Base-by-base conservation (phyloP, 2,888 invertebrate genomes). In the Prosopocoilus inquinatus region DNA sequence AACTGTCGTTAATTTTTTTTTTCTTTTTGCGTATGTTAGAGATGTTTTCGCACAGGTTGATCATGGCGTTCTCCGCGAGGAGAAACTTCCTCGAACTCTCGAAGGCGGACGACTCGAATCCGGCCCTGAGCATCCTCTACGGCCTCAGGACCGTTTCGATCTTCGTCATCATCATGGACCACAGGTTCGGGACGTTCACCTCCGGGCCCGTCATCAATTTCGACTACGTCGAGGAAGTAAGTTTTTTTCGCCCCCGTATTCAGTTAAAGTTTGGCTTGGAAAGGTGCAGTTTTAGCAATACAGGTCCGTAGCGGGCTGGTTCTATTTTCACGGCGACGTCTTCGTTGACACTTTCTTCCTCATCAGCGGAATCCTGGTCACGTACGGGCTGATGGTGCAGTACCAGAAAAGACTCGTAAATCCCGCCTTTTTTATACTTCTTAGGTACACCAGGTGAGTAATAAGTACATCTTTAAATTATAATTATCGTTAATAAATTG, bases 291-390 rank as follows among this genome's bases (percentile, higher is more conserved):
- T 71, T 44, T 58, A 78, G 78, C 72, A 76, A 70, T 79, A 75
- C 62, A 66, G 76, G 50, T 67, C 76, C 9, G 65, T 71, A 11
- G 66, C 68, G n/a, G 73, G 76, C 2, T 72, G 77, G 56, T 72
- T 84, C 9, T 67, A 84, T 0, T 78, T 85, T 9, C 86, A 86
- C 65, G 81, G 82, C 28, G 86, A 86, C 64, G 71, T 86, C 0
- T 81, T 85, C 41, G 86, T 87, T 33, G 87, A 87, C 64, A 80
- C 84, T 0, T 87, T 86, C 71, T 86, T 86, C 67, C 67, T 84
- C 8, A 64, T 86, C 2, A 84, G 85, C 45, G 86, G 86, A 1
- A 78, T 86, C 50, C 73, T 87, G 4, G 80, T 82, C 0, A 77
- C 80, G 0, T 80, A 79, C 13, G 75, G 75, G 11, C 60, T 86